Evolutionary conservation across 2,797 vertebrate genomes (phyloP), one percentile per base, ranked within the genome.

Genomic region (Cyclopterus lumpus): DNA sequence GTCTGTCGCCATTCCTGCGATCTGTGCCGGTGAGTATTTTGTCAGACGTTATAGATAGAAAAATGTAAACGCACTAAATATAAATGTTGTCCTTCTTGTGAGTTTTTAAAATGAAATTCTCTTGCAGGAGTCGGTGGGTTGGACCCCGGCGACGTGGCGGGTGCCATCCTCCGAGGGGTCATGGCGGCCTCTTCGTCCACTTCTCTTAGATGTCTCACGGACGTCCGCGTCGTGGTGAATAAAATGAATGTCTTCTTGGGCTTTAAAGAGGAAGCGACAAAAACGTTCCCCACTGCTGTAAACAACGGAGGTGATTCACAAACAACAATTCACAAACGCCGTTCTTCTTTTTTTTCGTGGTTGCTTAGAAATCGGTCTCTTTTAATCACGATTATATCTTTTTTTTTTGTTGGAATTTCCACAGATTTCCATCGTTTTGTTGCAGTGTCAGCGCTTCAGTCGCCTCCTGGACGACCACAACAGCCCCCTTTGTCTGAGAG

Each of bases 1-100:
- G 11, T 93, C 91, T 10, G 91, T 93, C 11, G 85, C 93, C 68
- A 90, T 94, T 71, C 92, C 93, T 84, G 93, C 93, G 0, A 90
- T 93, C 46, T 87, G 87, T 67, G 81, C 92, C 15, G 93, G 93
- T 94, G 64, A 73, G 83, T 73, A 24, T 7, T 38, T 8, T n/a
- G 2, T 6, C 12, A 15, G 0, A 42, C n/a, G 16, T 49, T 40
- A 1, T 0, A 15, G 3, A 7, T 20, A n/a, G n/a, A n/a, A n/a
- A n/a, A n/a, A n/a, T 46, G 46, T 46, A 5, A 9, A 8, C 32
- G 38, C 57, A 36, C 34, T n/a, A 22, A 42, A 36, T 38, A 20
- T 10, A 32, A 22, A 38, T 38, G 48, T 22, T 12, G 36, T 4
- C 36, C 10, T 9, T 11, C 10, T 11, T 48, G 46, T 59, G 7